phyloP scores from a whole-genome alignment of 2,797 vertebrate species.

The Iguana delicatissima region DNA sequence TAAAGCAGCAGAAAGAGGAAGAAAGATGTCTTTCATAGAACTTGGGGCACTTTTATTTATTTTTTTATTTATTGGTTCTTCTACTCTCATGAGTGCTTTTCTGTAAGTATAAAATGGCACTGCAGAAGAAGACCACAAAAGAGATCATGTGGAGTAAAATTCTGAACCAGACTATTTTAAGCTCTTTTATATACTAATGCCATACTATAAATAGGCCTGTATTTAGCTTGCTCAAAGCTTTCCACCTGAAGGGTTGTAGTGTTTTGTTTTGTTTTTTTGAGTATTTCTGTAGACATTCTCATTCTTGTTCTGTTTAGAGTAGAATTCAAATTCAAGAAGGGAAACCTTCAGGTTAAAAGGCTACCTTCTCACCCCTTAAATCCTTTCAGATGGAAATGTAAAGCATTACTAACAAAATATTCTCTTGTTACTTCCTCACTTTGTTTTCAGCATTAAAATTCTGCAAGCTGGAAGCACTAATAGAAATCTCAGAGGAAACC shows the following conservation, averaged over 20 bases:
- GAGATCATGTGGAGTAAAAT: neutral
- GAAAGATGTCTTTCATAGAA: neutral
- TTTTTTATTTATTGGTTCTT: neutral
- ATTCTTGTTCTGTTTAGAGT: neutral
- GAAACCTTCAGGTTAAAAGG: neutral
- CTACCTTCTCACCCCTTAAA: neutral
- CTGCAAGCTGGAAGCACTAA: neutral
- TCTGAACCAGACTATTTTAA: neutral
- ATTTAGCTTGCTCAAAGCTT: constrained; percentile 2
- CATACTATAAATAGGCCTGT: neutral
- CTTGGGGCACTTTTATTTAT: neutral
- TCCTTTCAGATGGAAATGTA: neutral
- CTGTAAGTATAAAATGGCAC: neutral
- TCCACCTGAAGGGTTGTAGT: neutral
- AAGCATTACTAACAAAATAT: constrained; percentile 3
- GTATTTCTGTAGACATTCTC: neutral
- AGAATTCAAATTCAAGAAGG: neutral
- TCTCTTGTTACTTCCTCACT: neutral
- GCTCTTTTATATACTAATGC: neutral
- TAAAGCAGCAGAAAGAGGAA: neutral
- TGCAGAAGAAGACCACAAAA: neutral
- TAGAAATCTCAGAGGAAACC: neutral
- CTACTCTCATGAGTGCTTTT: neutral
- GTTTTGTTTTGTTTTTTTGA: neutral
- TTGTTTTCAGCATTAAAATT: neutral